These are phyloP conservation scores for Fragum sueziense DNA, from an alignment of 2,888 invertebrate genomes.

Conservation along the genomic window DNA sequence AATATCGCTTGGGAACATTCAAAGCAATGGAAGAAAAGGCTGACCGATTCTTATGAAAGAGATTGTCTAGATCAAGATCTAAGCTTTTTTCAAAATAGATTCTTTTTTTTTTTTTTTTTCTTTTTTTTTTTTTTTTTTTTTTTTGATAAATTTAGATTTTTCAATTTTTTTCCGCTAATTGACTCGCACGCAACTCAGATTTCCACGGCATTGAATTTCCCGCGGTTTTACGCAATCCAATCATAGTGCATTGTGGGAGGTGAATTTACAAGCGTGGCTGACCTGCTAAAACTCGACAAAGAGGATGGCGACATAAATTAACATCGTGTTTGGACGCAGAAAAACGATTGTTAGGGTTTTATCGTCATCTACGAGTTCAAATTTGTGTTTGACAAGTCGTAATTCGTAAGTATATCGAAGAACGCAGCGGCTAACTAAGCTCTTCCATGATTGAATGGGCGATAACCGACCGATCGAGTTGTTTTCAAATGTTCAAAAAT, in stretches of 20 bases:
- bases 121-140: no score
- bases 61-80: no score
- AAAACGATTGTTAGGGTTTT: background rate
- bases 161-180: no score
- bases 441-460: slow-evolving; percentile 55
- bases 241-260: slow-evolving; percentile 62
- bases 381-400: slow-evolving; percentile 15
- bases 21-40: no score
- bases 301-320: slow-evolving; percentile 50
- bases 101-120: no score
- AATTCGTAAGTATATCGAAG: slow-evolving; percentile 28
- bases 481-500: slow-evolving; percentile 46
- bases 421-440: background rate
- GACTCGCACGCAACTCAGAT: no score
- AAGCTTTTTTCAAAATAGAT: no score
- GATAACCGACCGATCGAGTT: slow-evolving; percentile 52
- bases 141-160: no score
- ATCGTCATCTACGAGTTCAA: background rate
- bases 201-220: slow-evolving; percentile 1
- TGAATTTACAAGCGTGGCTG: slow-evolving; percentile 59
- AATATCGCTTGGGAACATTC: no score
- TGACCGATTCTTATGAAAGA: no score
- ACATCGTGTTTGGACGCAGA: background rate
- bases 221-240: background rate
- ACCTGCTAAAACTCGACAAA: slow-evolving; percentile 52